A percentile compares a stretch with the other conserved stretches of the same genome.
Evolutionary conservation across 2,888 invertebrate species (phyloP).

Genomic region (Esperia sulphurella): DNA sequence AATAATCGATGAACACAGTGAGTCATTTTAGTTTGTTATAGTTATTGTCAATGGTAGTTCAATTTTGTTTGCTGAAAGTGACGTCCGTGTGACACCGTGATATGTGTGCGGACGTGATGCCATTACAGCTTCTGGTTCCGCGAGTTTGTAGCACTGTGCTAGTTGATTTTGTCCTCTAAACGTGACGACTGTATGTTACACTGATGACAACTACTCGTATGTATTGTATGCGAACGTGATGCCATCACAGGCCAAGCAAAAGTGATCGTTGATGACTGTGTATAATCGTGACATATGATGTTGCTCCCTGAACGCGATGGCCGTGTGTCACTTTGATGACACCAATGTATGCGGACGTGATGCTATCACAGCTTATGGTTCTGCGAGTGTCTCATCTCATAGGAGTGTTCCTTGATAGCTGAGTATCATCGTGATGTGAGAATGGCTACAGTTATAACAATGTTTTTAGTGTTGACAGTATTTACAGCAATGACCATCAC

Average conservation of each 20-base stretch:
- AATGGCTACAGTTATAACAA: too few relatives aligned
- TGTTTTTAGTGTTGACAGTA: too few relatives aligned
- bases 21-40: too few relatives aligned
- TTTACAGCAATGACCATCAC: too few relatives aligned
- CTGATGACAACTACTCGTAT: too few relatives aligned
- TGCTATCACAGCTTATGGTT: neutral
- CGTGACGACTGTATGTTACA: too few relatives aligned
- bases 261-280: neutral
- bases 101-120: constrained; percentile 1
- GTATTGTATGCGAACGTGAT: too few relatives aligned
- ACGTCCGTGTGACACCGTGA: neutral
- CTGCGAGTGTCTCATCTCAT: neutral
- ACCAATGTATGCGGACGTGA: constrained; percentile 1
- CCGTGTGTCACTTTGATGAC: neutral
- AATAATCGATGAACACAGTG: too few relatives aligned
- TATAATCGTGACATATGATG: neutral
- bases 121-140: neutral
- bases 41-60: neutral
- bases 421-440: neutral
- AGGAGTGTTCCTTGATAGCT: neutral
- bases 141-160: neutral
- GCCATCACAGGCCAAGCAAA: too few relatives aligned
- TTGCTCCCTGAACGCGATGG: neutral
- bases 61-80: neutral
- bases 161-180: too few relatives aligned